These are phyloP conservation scores for Eidolon dupreanum DNA, from an alignment of 2,797 vertebrate genomes.

Conservation along the genomic window DNA sequence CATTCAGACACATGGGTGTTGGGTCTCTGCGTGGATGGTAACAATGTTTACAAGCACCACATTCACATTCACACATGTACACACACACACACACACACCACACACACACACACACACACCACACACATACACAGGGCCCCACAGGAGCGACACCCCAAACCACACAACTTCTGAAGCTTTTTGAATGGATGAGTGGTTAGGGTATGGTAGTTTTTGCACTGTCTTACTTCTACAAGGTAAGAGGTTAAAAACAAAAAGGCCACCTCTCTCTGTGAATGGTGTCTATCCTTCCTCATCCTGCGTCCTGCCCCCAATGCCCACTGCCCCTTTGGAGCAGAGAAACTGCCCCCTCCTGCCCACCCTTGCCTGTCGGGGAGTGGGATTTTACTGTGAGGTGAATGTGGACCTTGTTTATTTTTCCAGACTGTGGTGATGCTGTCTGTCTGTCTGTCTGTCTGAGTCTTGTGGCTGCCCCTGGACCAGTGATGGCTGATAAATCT, in stretches of 20 bases:
- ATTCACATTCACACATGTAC: background rate
- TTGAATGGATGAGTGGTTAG: conserved; percentile 74
- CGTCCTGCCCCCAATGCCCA: background rate
- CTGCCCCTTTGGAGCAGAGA: conserved; percentile 40
- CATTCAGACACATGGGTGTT: conserved; percentile 64
- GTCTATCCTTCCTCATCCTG: conserved; percentile 59
- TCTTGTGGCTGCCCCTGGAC: conserved; percentile 79
- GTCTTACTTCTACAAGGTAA: conserved; percentile 85
- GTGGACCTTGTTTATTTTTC: conserved; percentile 71
- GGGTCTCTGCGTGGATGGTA: conserved; percentile 81
- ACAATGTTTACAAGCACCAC: conserved; percentile 87
- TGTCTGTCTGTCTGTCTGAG: conserved; percentile 78
- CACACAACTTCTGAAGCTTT: conserved; percentile 75
- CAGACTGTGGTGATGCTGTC: conserved; percentile 77
- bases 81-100: background rate
- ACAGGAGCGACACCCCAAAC: background rate
- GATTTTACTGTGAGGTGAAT: conserved; percentile 84
- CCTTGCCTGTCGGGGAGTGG: conserved; percentile 74
- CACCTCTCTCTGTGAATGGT: conserved; percentile 82
- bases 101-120: background rate
- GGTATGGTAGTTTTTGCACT: conserved; percentile 84
- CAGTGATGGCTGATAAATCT: conserved; percentile 75
- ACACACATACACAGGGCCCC: background rate
- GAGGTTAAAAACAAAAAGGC: conserved; percentile 73
- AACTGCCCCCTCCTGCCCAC: conserved; percentile 54